Base-by-base conservation (phyloP, 2,113 vertebrate species). In the Osmerus mordax region DNA sequence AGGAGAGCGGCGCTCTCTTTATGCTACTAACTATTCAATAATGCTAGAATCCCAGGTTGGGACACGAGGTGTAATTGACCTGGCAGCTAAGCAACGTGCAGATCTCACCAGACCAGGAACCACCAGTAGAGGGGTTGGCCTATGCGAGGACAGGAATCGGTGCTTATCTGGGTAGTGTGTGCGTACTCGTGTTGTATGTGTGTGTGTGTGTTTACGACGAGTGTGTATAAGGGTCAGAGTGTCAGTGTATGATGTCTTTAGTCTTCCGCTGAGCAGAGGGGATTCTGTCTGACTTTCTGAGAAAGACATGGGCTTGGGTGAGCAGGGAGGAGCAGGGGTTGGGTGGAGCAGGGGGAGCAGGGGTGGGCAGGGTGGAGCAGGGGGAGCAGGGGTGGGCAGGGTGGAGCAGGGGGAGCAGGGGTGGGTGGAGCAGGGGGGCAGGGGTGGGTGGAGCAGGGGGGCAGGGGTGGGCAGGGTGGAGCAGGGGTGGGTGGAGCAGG, bases 301-400 rank as follows among this genome's bases (percentile, higher is more conserved):
- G 70, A 28, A 19, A 28, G 62, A 71, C 69, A 25, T 67, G 59
- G 68, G 59, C 74, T 69, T 75, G 55, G 69, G 67, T 74, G 36
- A 73, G 68, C 75, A 70, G 53, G 67, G 77, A 51, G 70, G 41
- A 23, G 21, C 12, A 23, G 59, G 59, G 59, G 59, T 61, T 13
- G 21, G 23, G 23, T 23, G n/a, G 15, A 18, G 15, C 54, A 56
- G 55, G 11, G 3, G 55, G 18, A 21, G 55, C 55, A 18, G 8
- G 55, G n/a, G 55, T 56, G 21, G 21, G 21, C 21, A 21, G 23
- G 23, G 23, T 23, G n/a, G 15, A 18, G 15, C 54, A 56, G 55
- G 11, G 3, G 55, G 18, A 21, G 55, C 55, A 18, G 8, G 55
- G n/a, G 55, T 56, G 21, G 21, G 21, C 21, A 21, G 23, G 23